Evolutionary conservation across 2,113 vertebrate genomes (phyloP), one percentile per base, ranked within the genome.

Genomic region (Megaleporinus macrocephalus): DNA sequence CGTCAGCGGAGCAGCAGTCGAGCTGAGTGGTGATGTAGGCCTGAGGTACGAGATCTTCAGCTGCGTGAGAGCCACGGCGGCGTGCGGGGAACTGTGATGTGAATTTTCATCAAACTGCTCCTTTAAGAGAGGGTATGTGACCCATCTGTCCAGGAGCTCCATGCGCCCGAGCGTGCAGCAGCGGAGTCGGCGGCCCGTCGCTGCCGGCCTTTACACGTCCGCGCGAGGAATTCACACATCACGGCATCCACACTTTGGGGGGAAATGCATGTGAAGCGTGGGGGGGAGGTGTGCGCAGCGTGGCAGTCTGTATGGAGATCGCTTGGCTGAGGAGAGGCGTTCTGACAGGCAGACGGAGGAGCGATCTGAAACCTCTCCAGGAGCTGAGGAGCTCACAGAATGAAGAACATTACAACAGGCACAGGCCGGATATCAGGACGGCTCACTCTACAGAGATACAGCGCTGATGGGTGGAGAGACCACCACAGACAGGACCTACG

Each of bases 311-410:
- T 9, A 44, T 24, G 73, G 66, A 61, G 86, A 87, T 88, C 90
- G 87, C 41, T 12, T n/a, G 66, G 91, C 78, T 89, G 88, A 88
- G 90, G 90, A 91, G 91, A 91, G 84, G 89, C 85, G 86, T 86
- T 91, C 90, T 91, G 91, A 93, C 92, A 92, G 90, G 83, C 89
- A 89, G 87, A 90, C 91, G 91, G 93, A 93, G 90, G 92, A 92
- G 92, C 92, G 89, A 92, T 92, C 90, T 88, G 87, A 93, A 89
- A 91, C 92, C 91, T 93, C 90, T 91, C 80, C 85, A 79, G 90
- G 87, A 89, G 91, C 89, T 88, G 90, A 87, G 65, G 86, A 53
- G 10, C 5, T 44, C 10, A 86, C 90, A 78, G 83, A 86, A 89
- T 87, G 88, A 81, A 82, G 84, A 41, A 14, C 78, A 83, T 81